A percentile compares a stretch with the other conserved stretches of the same genome.
Conservation (phyloP, 2,888 invertebrate species). For the Cephus pygmeus region DNA sequence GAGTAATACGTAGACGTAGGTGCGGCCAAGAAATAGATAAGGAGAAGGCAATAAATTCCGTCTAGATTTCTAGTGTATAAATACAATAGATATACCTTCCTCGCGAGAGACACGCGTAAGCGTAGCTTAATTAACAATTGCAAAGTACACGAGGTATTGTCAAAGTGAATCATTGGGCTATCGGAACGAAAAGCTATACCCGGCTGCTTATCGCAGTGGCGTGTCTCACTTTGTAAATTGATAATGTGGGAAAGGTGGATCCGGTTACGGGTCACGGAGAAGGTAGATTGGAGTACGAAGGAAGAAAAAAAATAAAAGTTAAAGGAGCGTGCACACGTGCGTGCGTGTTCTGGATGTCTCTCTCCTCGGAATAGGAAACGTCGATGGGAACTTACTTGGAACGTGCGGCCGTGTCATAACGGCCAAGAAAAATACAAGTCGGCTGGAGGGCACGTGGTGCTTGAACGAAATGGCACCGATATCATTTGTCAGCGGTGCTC, state of each 20-base stretch:
- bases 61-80: neutral
- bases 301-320: neutral
- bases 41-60: neutral
- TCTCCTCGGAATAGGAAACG: neutral
- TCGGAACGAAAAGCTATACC: neutral
- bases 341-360: neutral
- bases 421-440: neutral
- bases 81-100: neutral
- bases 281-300: neutral
- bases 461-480: neutral
- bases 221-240: neutral
- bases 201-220: neutral
- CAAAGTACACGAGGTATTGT: neutral
- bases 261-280: neutral
- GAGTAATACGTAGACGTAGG: neutral
- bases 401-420: neutral
- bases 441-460: neutral
- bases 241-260: neutral
- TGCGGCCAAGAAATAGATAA: neutral
- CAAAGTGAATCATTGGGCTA: neutral
- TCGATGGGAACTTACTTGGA: neutral
- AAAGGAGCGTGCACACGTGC: neutral
- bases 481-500: neutral
- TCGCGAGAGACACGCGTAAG: neutral
- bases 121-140: neutral